These are phyloP conservation scores for Bryconaethiops microstoma DNA, from an alignment of 2,797 vertebrate species.

Conservation along the genomic window DNA sequence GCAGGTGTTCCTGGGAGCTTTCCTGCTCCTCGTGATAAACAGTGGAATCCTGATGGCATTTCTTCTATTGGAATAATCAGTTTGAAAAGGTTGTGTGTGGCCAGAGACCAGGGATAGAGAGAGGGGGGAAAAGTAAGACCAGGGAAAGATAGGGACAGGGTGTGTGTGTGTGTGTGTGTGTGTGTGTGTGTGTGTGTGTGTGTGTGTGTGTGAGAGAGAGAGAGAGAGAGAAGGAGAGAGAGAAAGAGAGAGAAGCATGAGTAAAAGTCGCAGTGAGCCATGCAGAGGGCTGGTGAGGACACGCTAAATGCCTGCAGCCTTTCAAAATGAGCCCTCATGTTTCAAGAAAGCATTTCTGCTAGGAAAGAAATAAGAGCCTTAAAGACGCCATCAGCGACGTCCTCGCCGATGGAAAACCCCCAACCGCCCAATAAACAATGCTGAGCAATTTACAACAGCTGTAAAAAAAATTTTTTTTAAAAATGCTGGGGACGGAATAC, in stretches of 20 bases:
- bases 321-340: slow-evolving; percentile 41
- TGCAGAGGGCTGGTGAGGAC: slow-evolving; percentile 44
- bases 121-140: slow-evolving; percentile 8
- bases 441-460: slow-evolving; percentile 59
- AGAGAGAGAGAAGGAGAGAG: not conserved
- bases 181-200: not conserved
- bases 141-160: not conserved
- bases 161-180: too few species aligned
- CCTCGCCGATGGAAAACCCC: slow-evolving; percentile 66
- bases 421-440: slow-evolving; percentile 74
- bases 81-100: slow-evolving; percentile 44
- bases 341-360: slow-evolving; percentile 31
- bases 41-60: slow-evolving; percentile 45
- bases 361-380: slow-evolving; percentile 35
- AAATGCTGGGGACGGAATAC: slow-evolving; percentile 64
- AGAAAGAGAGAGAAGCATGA: slow-evolving; percentile 66
- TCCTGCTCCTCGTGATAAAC: slow-evolving; percentile 31
- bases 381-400: slow-evolving; percentile 48
- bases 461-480: slow-evolving; percentile 64
- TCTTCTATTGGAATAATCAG: slow-evolving; percentile 40
- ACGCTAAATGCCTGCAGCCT: slow-evolving; percentile 39
- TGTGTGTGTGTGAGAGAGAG: slow-evolving; percentile 4
- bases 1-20: slow-evolving; percentile 19
- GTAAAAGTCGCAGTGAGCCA: slow-evolving; percentile 34
- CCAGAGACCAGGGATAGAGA: slow-evolving; percentile 10